These are phyloP conservation scores for Philereme transversata DNA, from an alignment of 2,888 invertebrate species.

Conservation along the genomic window DNA sequence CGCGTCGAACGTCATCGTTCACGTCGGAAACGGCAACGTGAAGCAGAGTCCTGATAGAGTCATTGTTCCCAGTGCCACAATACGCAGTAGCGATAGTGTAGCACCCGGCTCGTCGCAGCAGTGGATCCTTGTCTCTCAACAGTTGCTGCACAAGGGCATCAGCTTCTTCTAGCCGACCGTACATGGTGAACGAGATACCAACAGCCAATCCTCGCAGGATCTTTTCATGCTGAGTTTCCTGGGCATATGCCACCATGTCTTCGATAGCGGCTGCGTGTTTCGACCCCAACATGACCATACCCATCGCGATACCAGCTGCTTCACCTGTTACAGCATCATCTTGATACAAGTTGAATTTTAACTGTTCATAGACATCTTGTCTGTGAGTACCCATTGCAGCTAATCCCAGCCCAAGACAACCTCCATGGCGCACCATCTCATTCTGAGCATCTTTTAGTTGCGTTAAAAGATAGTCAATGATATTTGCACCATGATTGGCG, in stretches of 20 bases:
- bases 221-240: conserved; percentile 99
- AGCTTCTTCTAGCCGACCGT: conserved; percentile 97
- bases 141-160: conserved; percentile 96
- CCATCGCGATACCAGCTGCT: conserved; percentile 99
- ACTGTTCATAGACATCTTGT: conserved; percentile 97
- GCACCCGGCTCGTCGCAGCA: conserved; percentile 97
- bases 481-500: conserved; percentile 98
- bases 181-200: conserved; percentile 98
- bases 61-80: conserved; percentile 98
- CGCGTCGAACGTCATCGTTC: conserved; percentile 98
- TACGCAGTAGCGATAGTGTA: conserved; percentile 99
- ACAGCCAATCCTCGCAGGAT: conserved; percentile 98
- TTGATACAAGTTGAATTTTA: conserved; percentile 98
- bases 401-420: conserved; percentile 97
- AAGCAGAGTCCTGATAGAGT: conserved; percentile 96
- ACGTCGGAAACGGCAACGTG: conserved; percentile 99
- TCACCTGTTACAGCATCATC: conserved; percentile 99
- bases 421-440: conserved; percentile 98
- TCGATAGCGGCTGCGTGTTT: conserved; percentile 94
- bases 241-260: conserved; percentile 97
- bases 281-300: conserved; percentile 99
- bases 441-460: conserved; percentile 98
- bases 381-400: conserved; percentile 99
- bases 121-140: conserved; percentile 96
- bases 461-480: conserved; percentile 97